Evolutionary conservation across 2,113 vertebrate species (phyloP).

Genomic region (Pungitius pungitius): DNA sequence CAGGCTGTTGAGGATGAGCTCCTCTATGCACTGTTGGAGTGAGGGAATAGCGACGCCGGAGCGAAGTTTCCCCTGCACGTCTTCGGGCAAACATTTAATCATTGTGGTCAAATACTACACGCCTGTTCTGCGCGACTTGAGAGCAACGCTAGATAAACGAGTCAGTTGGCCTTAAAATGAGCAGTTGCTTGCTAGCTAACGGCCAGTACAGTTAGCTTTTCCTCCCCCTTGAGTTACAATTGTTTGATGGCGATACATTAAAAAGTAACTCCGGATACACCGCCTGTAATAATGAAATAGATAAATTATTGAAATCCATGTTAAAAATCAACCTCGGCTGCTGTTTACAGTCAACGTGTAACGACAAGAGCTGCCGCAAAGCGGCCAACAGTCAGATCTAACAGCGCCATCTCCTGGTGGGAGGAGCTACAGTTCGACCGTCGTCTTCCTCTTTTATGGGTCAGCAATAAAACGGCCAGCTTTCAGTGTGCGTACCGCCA

Average conservation of each 20-base stretch:
- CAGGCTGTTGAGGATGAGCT: constrained; percentile 91
- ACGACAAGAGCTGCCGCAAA: not conserved
- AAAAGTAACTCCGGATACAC: not conserved
- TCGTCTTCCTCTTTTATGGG: not conserved
- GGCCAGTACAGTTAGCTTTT: not conserved
- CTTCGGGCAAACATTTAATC: constrained; percentile 86
- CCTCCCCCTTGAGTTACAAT: not conserved
- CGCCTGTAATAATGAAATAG: not conserved
- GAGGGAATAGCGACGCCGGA: constrained; percentile 88
- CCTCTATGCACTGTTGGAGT: constrained; percentile 91
- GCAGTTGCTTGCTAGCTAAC: constrained; percentile 3
- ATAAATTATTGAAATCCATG: not conserved
- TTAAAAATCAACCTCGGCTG: not conserved
- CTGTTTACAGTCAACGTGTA: constrained; percentile 66
- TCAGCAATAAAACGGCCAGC: not conserved
- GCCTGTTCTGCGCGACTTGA: not conserved
- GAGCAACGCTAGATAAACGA: not conserved
- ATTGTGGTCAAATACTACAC: constrained; percentile 59
- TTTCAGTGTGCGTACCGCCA: not conserved
- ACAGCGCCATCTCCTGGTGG: constrained; percentile 51
- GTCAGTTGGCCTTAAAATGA: too few relatives aligned
- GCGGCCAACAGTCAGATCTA: not conserved
- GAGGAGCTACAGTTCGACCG: not conserved
- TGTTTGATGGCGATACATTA: not conserved
- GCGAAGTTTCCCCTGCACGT: constrained; percentile 87